Base-by-base conservation (phyloP, 2,113 vertebrate genomes). In the Pluvianellus socialis region DNA sequence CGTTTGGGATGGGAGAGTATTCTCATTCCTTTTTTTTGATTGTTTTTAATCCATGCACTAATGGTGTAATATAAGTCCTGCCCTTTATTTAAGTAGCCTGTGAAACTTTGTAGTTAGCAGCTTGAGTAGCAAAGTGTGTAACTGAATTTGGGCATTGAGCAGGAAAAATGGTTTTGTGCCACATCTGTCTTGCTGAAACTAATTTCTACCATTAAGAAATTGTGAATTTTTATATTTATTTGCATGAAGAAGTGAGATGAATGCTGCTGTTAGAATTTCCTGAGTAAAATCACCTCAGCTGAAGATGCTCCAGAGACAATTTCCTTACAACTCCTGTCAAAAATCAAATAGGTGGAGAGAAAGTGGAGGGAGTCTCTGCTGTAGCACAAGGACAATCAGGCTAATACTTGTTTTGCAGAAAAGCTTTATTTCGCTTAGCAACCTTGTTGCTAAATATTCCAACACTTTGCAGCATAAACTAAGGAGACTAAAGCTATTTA, bases 291-390 rank as follows among this genome's bases (percentile, higher is more conserved):
- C 27, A 7, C 22, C 7, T 72, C n/a, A 50, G 16, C 17, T 0
- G 0, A 23, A 18, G 24, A 9, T 76, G 27, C 7, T 83, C 19
- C 0, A 0, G 18, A 63, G 44, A 63, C 3, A 3, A 14, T 82
- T 87, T 33, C 10, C 45, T 70, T 85, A 35, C 49, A 88, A 3
- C 12, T 75, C 61, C 44, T 42, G 14, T 42, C 4, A n/a, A 72
- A 91, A 88, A 32, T 27, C 24, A 17, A 8, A 44, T 42, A n/a
- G 12, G 14, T 3, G 0, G 9, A 38, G 38, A 71, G 76, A 70
- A 76, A 11, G 19, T 56, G 42, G 23, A 50, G 27, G 33, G 47
- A 79, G 30, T 19, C 14, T 70, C 21, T 80, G 63, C 53, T 80
- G 63, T 79, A 63, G 59, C 42, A 47, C 55, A 47, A 86, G 75